phyloP scores from a whole-genome alignment of 2,113 vertebrate genomes.

The Beaufortia kweichowensis region DNA sequence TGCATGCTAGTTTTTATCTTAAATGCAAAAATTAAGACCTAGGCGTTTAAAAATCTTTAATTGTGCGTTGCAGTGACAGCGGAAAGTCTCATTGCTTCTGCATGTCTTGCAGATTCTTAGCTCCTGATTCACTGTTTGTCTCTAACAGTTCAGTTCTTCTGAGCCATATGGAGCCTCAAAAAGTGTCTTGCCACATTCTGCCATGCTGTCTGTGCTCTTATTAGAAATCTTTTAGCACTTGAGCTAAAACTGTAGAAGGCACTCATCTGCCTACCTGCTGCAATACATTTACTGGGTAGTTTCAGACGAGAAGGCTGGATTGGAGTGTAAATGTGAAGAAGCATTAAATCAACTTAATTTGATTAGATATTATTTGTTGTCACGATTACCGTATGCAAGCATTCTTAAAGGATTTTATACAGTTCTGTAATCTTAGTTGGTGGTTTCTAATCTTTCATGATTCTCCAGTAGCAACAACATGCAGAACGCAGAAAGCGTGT shows the following conservation, averaged over 20 bases:
- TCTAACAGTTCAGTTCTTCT: background rate
- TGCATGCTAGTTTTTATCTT: background rate
- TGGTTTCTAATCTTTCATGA: constrained; percentile 37
- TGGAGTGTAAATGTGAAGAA: background rate
- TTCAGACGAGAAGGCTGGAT: background rate
- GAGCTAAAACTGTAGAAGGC: constrained; percentile 14
- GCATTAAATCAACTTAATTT: background rate
- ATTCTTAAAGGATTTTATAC: background rate
- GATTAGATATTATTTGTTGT: too few relatives aligned
- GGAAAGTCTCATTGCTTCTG: background rate
- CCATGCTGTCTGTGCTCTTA: background rate
- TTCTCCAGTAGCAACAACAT: constrained; percentile 55
- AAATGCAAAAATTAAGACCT: background rate
- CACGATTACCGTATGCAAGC: too few relatives aligned
- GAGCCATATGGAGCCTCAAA: constrained; percentile 27
- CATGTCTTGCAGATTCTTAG: background rate
- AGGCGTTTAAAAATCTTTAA: background rate
- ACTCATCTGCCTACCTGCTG: constrained; percentile 17
- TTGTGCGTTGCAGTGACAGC: background rate
- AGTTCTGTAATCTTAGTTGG: background rate
- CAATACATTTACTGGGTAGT: background rate
- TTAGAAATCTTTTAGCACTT: constrained; percentile 20
- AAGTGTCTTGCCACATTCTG: constrained; percentile 22
- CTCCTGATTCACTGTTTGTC: background rate
- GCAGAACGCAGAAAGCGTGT: constrained; percentile 68